Base-by-base conservation (phyloP, 2,113 vertebrate species). In the Ornithorhynchus anatinus region DNA sequence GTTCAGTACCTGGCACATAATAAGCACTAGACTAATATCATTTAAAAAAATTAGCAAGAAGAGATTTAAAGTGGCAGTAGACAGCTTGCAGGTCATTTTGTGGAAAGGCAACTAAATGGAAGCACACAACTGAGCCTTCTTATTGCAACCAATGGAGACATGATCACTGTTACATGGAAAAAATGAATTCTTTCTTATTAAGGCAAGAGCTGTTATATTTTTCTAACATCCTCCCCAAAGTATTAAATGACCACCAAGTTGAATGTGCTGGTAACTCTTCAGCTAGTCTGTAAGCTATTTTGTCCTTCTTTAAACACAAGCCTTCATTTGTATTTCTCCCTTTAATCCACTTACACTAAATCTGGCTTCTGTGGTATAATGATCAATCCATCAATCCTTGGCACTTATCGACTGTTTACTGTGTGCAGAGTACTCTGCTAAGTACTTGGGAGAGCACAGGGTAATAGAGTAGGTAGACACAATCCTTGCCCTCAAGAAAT, bases 171-270 rank as follows among this genome's bases (percentile, higher is more conserved):
- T 8, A 22, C 13, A 15, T 23, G 37, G 17, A 72, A n/a, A 72
- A 74, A 67, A 35, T 58, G 4, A 23, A 1, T 59, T 10, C 11
- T 5, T 70, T 75, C 78, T 73, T 61, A 75, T 31, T 43, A 25
- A 52, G 20, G 1, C 25, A 25, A 7, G 57, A 8, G 7, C 12
- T 51, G 27, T 29, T 51, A 8, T 51, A 32, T 29, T 19, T 14
- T 48, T 48, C 23, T 23, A 14, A 32, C 10, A 32, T 10, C 32
- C 32, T 19, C 48, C 32, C 29, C 29, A 14, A 16, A 20, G 14
- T 32, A 19, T 51, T n/a, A 50, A 45, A 35, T 1, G 3, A 5
- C 44, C 44, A 53, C 8, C 42, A 53, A 73, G 58, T 25, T 29
- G 63, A 45, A 2, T 12, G 53, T 25, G 14, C 1, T 54, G 8